Conservation (phyloP, 2,113 vertebrate genomes). For the Dasyornis broadbenti region DNA sequence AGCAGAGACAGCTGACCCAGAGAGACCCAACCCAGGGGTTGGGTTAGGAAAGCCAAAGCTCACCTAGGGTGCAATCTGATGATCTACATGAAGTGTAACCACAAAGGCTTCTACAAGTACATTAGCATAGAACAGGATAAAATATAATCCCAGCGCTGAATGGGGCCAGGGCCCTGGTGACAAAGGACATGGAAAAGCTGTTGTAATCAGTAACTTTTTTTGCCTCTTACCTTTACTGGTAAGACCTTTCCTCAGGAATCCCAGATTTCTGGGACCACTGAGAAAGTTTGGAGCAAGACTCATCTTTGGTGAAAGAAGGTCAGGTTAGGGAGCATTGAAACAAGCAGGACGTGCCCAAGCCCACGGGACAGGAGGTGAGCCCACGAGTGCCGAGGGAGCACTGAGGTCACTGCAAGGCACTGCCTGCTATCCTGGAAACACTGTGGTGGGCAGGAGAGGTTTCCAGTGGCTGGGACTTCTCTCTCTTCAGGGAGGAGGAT, state of each 20-base stretch:
- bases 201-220: background rate
- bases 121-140: background rate
- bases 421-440: background rate
- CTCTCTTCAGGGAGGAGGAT: background rate
- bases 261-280: background rate
- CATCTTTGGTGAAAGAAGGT: background rate
- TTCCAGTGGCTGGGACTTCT: background rate
- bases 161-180: background rate
- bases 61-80: background rate
- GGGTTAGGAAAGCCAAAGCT: background rate
- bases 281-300: background rate
- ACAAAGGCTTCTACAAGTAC: background rate
- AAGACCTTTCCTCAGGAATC: background rate
- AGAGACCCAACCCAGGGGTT: background rate
- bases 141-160: background rate
- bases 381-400: background rate
- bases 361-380: background rate
- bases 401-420: background rate
- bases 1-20: background rate
- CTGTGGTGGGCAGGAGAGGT: background rate
- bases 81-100: background rate
- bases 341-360: rapidly evolving
- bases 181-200: background rate
- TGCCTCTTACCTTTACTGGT: background rate
- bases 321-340: background rate